phyloP scores from a whole-genome alignment of 2,888 invertebrate species.

The Platycnemis pennipes region DNA sequence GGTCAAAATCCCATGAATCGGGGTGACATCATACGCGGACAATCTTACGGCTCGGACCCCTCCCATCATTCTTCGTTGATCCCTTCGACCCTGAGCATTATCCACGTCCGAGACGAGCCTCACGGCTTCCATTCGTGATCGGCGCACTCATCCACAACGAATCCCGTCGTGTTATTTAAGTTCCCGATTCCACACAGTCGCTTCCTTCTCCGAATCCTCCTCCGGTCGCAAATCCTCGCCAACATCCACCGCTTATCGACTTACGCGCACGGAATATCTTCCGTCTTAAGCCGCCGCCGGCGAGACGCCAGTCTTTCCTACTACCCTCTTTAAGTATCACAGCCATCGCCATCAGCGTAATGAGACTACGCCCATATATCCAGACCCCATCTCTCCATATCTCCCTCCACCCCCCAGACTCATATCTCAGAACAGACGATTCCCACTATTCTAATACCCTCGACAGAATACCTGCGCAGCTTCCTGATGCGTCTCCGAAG shows the following conservation, averaged over 20 bases:
- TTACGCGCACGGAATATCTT: not conserved
- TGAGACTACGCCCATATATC: not conserved
- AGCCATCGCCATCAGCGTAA: not conserved
- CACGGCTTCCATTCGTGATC: not conserved
- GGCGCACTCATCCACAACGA: not conserved
- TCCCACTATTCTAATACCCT: not conserved
- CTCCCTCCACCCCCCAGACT: too few relatives aligned
- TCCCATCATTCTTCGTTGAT: not conserved
- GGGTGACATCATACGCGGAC: not conserved
- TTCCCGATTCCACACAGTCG: not conserved
- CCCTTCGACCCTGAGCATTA: not conserved
- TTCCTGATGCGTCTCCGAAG: not conserved
- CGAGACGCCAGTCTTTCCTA: not conserved
- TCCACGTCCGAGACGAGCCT: not conserved
- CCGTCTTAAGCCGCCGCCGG: not conserved
- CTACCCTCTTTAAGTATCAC: not conserved
- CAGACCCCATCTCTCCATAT: too few relatives aligned
- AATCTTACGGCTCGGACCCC: not conserved
- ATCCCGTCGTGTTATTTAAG: not conserved
- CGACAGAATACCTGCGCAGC: not conserved
- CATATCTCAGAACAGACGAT: too few relatives aligned
- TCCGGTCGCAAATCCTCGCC: slow-evolving; percentile 5
- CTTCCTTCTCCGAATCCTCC: not conserved
- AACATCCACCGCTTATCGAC: not conserved
- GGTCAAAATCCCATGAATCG: not conserved